Conservation (phyloP, 1,140 invertebrate genomes). For the Scaptodrosophila lebanonensis region DNA sequence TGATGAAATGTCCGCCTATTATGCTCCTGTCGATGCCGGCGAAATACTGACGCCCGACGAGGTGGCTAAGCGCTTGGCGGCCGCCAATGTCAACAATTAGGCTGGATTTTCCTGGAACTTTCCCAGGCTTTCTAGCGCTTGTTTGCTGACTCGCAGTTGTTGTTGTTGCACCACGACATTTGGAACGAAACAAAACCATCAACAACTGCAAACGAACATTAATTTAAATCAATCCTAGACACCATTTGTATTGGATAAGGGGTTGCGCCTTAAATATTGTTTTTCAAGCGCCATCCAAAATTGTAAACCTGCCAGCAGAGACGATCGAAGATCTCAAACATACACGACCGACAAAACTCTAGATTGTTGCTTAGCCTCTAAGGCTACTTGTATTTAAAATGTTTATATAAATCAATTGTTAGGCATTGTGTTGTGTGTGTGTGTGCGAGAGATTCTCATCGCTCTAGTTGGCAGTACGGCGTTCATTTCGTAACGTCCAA, state of each 20-base stretch:
- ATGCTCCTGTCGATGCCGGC: conserved; percentile 88
- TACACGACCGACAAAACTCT: too few relatives aligned
- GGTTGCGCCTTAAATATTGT: conserved; percentile 1
- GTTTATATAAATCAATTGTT: too few relatives aligned
- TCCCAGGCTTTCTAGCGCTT: background rate
- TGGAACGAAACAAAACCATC: conserved; percentile 25
- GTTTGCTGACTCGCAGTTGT: conserved; percentile 8
- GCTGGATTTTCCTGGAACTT: background rate
- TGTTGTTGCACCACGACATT: conserved; percentile 8
- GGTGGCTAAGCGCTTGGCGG: conserved; percentile 63
- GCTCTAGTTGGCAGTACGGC: too few relatives aligned
- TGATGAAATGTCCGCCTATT: conserved; percentile 91
- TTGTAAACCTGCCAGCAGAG: too few relatives aligned
- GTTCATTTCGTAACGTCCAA: too few relatives aligned
- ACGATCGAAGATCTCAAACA: too few relatives aligned
- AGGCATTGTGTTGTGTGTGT: too few relatives aligned
- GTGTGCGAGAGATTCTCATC: too few relatives aligned
- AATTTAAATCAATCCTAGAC: conserved; percentile 12
- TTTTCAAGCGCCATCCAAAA: too few relatives aligned
- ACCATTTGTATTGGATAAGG: conserved; percentile 2
- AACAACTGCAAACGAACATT: conserved; percentile 14
- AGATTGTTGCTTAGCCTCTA: too few relatives aligned
- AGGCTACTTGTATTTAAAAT: too few relatives aligned
- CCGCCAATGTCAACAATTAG: conserved; percentile 46
- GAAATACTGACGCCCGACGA: conserved; percentile 78